Percentiles rank a stretch among this genome's conserved stretches.
Conservation (phyloP, 2,888 invertebrate genomes). For the Metacarcinus magister region DNA sequence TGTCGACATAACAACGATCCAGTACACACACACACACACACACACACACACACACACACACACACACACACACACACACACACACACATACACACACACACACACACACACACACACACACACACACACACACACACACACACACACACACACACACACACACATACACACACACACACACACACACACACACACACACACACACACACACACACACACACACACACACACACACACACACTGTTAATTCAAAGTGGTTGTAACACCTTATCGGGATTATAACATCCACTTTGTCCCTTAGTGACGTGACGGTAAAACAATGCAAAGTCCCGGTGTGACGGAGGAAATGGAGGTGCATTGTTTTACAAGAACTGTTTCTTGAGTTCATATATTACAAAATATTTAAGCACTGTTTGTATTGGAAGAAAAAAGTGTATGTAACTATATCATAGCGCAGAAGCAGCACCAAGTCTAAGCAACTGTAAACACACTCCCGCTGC, state of each 20-base stretch:
- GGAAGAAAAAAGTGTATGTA: no score
- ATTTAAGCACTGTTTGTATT: no score
- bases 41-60: conserved; percentile 39
- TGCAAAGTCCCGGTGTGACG: not conserved
- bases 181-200: conserved; percentile 7
- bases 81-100: conserved; percentile 54
- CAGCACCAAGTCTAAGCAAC: no score
- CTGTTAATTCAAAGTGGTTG: not conserved
- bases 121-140: conserved; percentile 39
- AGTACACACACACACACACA: conserved; percentile 23
- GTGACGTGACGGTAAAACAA: no score
- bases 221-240: conserved; percentile 59
- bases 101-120: conserved; percentile 55
- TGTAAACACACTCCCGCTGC: no score
- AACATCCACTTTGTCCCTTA: not conserved
- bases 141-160: conserved; percentile 39
- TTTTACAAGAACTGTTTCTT: no score
- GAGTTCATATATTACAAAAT: no score
- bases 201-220: conserved; percentile 35
- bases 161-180: conserved; percentile 39
- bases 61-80: not conserved
- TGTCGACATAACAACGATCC: not conserved
- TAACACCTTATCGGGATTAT: not conserved
- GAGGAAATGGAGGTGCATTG: not conserved
- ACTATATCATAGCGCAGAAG: no score